Conservation (phyloP, 2,888 invertebrate species). For the Callyntrura guangdongensis region DNA sequence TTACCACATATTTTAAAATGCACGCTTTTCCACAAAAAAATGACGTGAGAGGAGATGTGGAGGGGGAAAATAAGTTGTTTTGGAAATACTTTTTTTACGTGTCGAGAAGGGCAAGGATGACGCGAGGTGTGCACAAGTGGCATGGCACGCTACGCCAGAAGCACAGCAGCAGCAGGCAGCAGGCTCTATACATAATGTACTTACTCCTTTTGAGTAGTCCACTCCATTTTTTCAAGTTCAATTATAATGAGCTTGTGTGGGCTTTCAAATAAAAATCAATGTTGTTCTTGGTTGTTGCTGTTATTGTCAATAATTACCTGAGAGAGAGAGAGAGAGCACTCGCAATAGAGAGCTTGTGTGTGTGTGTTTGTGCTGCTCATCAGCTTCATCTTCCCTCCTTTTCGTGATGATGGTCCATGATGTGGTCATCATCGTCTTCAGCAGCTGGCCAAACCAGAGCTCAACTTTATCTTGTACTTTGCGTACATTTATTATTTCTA, state of each 20-base stretch:
- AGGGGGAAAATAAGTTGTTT: too few relatives aligned
- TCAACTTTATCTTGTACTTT: background rate
- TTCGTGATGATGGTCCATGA: conserved; percentile 3
- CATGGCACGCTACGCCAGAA: too few relatives aligned
- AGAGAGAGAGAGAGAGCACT: background rate
- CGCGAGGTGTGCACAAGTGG: too few relatives aligned
- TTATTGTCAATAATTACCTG: conserved; percentile 68
- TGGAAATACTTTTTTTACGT: too few relatives aligned
- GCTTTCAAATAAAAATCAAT: conserved; percentile 57
- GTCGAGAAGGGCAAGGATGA: too few relatives aligned
- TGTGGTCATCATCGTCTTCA: conserved; percentile 19
- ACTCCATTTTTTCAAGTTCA: conserved; percentile 59
- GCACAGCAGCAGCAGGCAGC: background rate
- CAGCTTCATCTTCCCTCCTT: background rate
- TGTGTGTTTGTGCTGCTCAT: conserved; percentile 35
- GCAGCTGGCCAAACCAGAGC: background rate
- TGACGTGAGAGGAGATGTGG: too few relatives aligned
- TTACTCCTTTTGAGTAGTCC: background rate
- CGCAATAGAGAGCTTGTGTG: background rate
- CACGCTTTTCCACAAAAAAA: too few relatives aligned
- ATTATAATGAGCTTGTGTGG: conserved; percentile 64
- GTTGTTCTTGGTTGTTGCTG: conserved; percentile 30
- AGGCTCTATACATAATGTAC: too few relatives aligned
- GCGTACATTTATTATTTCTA: background rate
- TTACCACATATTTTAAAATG: too few relatives aligned